Conservation (phyloP, 2,797 vertebrate species). For the Neosilurus hyrtlii region DNA sequence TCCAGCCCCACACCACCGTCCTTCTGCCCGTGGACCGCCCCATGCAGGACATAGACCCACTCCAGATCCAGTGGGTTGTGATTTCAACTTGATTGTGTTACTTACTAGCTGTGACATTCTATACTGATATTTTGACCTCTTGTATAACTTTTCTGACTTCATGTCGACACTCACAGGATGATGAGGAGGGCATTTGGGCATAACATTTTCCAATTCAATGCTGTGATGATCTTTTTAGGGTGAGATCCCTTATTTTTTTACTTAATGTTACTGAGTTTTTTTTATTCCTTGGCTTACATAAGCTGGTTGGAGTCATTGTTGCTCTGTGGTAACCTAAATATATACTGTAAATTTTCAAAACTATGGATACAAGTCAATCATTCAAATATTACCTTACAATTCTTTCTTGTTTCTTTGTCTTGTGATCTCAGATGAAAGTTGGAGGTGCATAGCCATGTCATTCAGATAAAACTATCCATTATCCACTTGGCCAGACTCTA, state of each 20-base stretch:
- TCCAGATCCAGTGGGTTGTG: slow-evolving; percentile 70
- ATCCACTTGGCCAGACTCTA: slow-evolving; percentile 91
- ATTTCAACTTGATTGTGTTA: background rate
- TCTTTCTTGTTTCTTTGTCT: slow-evolving; percentile 1
- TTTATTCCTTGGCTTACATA: background rate
- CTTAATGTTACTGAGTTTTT: background rate
- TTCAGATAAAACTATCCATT: slow-evolving; percentile 87
- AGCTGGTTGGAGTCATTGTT: background rate
- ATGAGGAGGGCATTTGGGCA: slow-evolving; percentile 99
- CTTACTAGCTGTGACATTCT: no score
- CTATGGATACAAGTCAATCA: background rate
- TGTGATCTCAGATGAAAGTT: slow-evolving; percentile 81
- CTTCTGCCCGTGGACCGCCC: slow-evolving; percentile 70
- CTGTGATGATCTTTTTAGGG: slow-evolving; percentile 92
- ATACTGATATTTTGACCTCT: slow-evolving; percentile 60
- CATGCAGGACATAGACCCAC: slow-evolving; percentile 87
- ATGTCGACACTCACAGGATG: slow-evolving; percentile 80
- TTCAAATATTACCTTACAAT: background rate
- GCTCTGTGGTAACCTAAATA: background rate
- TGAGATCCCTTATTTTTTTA: slow-evolving; percentile 72
- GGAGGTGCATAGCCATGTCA: slow-evolving; percentile 91
- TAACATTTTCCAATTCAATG: slow-evolving; percentile 91
- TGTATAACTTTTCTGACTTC: slow-evolving; percentile 39
- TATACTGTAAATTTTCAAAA: background rate
- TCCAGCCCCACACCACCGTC: slow-evolving; percentile 65